Evolutionary conservation across 2,797 vertebrate species (phyloP).

Genomic region (Pagetopsis macropterus): DNA sequence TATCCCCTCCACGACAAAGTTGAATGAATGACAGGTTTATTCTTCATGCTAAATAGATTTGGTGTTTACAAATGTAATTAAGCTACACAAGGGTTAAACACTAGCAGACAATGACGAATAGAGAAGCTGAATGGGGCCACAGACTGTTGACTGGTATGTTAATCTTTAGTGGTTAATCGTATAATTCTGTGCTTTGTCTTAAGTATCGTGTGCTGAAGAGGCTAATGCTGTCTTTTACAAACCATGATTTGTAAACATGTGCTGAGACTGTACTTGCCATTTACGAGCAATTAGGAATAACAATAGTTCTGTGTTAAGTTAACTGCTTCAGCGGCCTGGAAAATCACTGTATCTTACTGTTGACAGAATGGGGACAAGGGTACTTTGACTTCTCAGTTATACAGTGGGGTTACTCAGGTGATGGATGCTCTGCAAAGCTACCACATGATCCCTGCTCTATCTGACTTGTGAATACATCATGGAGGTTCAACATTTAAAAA

Average conservation of each 20-base stretch:
- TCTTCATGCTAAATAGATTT: too few species aligned
- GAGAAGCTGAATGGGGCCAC: conserved; percentile 15
- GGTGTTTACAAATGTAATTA: too few species aligned
- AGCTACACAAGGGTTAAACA: conserved; percentile 11
- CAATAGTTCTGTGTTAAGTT: conserved; percentile 27
- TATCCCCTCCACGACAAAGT: too few species aligned
- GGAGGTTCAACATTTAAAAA: neutral
- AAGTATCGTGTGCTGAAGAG: conserved; percentile 26
- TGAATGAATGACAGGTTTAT: too few species aligned
- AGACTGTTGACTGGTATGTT: conserved; percentile 41
- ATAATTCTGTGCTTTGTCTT: conserved; percentile 35
- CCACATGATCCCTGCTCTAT: neutral
- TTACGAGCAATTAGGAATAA: conserved; percentile 44
- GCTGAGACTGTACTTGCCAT: conserved; percentile 50
- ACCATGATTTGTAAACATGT: conserved; percentile 41
- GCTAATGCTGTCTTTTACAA: conserved; percentile 34
- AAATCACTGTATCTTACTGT: conserved; percentile 28
- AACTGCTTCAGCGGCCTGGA: conserved; percentile 9
- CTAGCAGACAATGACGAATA: conserved; percentile 32
- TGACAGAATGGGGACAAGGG: conserved; percentile 61
- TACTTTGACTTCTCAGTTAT: conserved; percentile 37
- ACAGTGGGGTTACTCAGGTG: conserved; percentile 41
- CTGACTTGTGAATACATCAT: neutral
- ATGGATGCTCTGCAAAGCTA: conserved; percentile 5
- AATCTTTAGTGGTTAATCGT: conserved; percentile 44